phyloP scores from a whole-genome alignment of 1,140 invertebrate genomes.

The Drosophila malerkotliana region DNA sequence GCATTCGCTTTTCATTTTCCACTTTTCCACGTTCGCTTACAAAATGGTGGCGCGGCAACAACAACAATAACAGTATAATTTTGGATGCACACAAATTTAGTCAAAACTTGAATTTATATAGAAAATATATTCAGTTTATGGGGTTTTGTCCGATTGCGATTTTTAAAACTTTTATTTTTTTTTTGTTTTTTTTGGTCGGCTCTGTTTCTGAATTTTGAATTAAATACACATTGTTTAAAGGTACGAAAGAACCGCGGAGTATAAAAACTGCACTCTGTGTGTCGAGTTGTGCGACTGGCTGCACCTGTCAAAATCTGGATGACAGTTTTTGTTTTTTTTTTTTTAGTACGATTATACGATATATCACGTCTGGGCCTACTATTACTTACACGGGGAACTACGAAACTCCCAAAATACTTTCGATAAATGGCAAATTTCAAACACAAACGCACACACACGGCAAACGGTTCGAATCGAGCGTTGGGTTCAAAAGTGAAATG shows the following conservation, averaged over 20 bases:
- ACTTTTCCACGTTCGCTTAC: conserved; percentile 56
- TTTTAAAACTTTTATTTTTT: background rate
- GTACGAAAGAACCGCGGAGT: conserved; percentile 15
- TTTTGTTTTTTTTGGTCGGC: background rate
- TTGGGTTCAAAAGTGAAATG: conserved; percentile 37
- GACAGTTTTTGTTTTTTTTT: background rate
- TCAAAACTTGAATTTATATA: conserved; percentile 12
- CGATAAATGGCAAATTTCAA: conserved; percentile 24
- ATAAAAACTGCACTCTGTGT: conserved; percentile 25
- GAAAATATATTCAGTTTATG: conserved; percentile 9
- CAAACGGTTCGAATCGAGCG: background rate
- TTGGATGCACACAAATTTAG: conserved; percentile 30
- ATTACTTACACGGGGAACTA: conserved; percentile 26
- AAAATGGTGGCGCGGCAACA: conserved; percentile 65
- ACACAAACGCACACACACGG: conserved; percentile 25
- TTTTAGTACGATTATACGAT: background rate
- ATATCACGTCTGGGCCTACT: background rate
- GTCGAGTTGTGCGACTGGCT: conserved; percentile 14
- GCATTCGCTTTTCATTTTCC: conserved; percentile 19
- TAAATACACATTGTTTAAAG: conserved; percentile 31
- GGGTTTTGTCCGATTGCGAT: background rate
- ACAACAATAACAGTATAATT: conserved; percentile 47
- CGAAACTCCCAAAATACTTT: conserved; percentile 19
- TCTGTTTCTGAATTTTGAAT: conserved; percentile 32
- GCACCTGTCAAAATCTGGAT: conserved; percentile 19